Percentiles rank a stretch among this genome's conserved stretches.
phyloP scores from a whole-genome alignment of 2,797 vertebrate species.

The Cheirogaleus major region DNA sequence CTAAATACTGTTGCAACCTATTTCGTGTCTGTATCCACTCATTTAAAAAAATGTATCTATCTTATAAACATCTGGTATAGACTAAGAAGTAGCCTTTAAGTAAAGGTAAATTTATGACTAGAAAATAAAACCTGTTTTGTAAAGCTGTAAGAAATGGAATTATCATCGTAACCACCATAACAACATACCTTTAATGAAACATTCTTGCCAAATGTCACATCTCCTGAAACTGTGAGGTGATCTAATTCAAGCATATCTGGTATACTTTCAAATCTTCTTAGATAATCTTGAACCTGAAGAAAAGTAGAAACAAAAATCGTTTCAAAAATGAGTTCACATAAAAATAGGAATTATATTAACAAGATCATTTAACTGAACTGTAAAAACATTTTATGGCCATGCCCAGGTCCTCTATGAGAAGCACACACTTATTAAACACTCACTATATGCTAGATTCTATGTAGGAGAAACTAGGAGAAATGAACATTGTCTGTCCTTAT shows the following conservation, averaged over 20 bases:
- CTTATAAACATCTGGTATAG: background rate
- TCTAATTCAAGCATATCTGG: constrained; percentile 99
- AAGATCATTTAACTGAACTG: background rate
- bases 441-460: background rate
- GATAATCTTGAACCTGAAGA: constrained; percentile 94
- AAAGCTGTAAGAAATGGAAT: background rate
- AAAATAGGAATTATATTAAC: background rate
- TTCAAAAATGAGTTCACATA: background rate
- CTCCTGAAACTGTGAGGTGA: constrained; percentile 98
- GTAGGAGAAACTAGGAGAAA: background rate
- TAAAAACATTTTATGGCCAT: constrained; percentile 18
- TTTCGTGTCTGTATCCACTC: background rate
- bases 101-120: constrained; percentile 51
- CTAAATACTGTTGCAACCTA: background rate
- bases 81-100: constrained; percentile 53
- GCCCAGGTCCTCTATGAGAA: background rate
- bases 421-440: constrained; percentile 23
- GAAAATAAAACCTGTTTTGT: background rate
- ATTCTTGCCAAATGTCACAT: constrained; percentile 98
- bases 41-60: background rate
- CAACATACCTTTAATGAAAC: constrained; percentile 95
- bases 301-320: constrained; percentile 43
- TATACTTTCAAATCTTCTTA: constrained; percentile 97
- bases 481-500: background rate
- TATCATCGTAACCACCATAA: constrained; percentile 58